Percentiles rank a stretch among this genome's conserved stretches.
phyloP scores from a whole-genome alignment of 1,140 invertebrate genomes.

The Coptotermes formosanus region DNA sequence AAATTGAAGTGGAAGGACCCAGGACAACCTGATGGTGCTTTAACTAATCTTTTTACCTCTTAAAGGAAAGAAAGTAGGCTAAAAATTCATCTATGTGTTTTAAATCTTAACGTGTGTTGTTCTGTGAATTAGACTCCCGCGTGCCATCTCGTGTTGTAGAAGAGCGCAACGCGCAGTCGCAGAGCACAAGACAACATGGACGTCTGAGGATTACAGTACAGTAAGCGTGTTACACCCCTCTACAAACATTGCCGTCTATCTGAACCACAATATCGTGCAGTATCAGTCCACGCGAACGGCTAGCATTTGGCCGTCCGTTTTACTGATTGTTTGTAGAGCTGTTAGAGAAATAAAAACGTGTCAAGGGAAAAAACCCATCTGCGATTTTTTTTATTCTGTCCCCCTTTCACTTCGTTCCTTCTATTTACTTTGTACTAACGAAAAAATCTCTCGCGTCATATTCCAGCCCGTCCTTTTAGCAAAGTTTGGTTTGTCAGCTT shows the following conservation, averaged over 20 bases:
- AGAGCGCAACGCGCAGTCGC: no score
- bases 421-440: background rate
- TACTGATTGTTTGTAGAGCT: background rate
- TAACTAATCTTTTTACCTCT: no score
- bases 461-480: background rate
- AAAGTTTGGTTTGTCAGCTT: background rate
- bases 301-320: background rate
- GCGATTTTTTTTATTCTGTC: background rate
- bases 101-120: no score
- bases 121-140: no score
- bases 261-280: background rate
- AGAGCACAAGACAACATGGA: background rate
- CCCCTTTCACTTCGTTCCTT: background rate
- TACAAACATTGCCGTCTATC: background rate
- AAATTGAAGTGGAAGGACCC: no score
- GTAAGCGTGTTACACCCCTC: background rate
- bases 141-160: no score
- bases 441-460: background rate
- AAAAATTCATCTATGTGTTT: no score
- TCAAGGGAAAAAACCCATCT: background rate
- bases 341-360: background rate
- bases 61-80: no score
- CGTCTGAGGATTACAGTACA: background rate
- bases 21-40: no score
- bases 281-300: background rate